Base-by-base conservation (phyloP, 1,140 invertebrate genomes). In the Radopholus similis region DNA sequence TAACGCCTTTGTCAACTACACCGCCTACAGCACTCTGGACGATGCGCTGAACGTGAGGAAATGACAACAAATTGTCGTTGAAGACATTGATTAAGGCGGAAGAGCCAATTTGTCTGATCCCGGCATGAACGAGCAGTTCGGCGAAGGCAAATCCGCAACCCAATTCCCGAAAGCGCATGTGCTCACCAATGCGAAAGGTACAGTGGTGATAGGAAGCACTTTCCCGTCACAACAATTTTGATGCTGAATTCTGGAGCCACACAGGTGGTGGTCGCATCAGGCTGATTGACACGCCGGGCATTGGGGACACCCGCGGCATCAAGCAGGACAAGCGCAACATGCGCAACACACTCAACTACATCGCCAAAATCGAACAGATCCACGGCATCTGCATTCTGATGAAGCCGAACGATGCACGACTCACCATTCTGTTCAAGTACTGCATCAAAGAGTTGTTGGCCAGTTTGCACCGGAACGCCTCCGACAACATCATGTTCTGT, bases 301-400 rank as follows among this genome's bases (percentile, higher is more conserved):
- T n/a, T 56, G 54, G 54, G 5, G 59, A 62, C 51, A 62, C 37
- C 5, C 21, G 60, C 37, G 59, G 59, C 11, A 3, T 64, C 5
- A n/a, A 47, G 37, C 60, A 62, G 34, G 59, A 62, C 18, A 62
- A 62, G 59, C 11, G 5, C 4, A 62, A 62, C n/a, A 4, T 51
- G 40, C 11, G 5, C 4, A 62, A 62, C 51, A 62, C 18, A 11
- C 3, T 62, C 4, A 4, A 35, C 60, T 62, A 62, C 51, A 51
- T 62, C 51, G 28, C 28, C 5, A 5, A 4, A 4, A 4, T 62
- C 42, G 26, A 70, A 13, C 23, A 71, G 9, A 15, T 76, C 0
- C 72, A 80, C 32, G 77, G 30, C n/a, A 73, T 81, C 53, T 75
- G 68, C 38, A 71, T 81, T 30, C 44, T 81, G 0, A 32, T 81